Percentiles rank a stretch among this genome's conserved stretches.
These are phyloP conservation scores for Dendrolimus pini DNA, from an alignment of 2,888 invertebrate genomes.

Conservation along the genomic window DNA sequence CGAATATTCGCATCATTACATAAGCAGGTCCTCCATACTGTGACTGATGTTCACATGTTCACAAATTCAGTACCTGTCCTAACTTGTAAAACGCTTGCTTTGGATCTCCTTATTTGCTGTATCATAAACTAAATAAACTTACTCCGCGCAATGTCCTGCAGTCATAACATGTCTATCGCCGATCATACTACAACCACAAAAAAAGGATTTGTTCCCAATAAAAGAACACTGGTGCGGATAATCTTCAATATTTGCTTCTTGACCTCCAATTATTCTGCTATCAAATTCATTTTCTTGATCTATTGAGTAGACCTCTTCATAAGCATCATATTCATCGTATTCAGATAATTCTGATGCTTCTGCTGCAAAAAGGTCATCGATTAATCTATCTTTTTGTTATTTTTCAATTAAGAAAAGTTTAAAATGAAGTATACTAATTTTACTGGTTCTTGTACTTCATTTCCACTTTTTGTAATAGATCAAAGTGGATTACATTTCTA, in stretches of 20 bases:
- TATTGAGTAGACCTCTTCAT: not conserved
- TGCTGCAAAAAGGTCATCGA: not conserved
- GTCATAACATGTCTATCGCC: not conserved
- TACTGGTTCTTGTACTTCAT: too few relatives aligned
- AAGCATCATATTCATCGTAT: not conserved
- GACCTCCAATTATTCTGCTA: not conserved
- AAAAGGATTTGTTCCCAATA: not conserved
- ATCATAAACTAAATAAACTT: not conserved
- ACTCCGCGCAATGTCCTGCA: not conserved
- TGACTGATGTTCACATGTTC: too few relatives aligned
- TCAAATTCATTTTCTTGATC: not conserved
- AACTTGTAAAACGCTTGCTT: too few relatives aligned
- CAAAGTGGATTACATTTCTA: too few relatives aligned
- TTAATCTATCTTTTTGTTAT: not conserved
- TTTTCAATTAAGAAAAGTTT: too few relatives aligned
- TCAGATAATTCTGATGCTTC: not conserved
- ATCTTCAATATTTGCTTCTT: not conserved
- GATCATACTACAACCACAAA: not conserved
- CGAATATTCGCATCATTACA: too few relatives aligned
- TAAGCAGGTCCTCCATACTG: too few relatives aligned
- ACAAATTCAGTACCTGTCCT: too few relatives aligned
- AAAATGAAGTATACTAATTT: too few relatives aligned
- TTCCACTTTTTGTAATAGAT: too few relatives aligned
- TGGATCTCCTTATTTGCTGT: too few relatives aligned
- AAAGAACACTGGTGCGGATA: not conserved